Percentiles rank a stretch among this genome's conserved stretches.
Conservation (phyloP, 2,888 invertebrate genomes). For the Eupithecia dodoneata region DNA sequence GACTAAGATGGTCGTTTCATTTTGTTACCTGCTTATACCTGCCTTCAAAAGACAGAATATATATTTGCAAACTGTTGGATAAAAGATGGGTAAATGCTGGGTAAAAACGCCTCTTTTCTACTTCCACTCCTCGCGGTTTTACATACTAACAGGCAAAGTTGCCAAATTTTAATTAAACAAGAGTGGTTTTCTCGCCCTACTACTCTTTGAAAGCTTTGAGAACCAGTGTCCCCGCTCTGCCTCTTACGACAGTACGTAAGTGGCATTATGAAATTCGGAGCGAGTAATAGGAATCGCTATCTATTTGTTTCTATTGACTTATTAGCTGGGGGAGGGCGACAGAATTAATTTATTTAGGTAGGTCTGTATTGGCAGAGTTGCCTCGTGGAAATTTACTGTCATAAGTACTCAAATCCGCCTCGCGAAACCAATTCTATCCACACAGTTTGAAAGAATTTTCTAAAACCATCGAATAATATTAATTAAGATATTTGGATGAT, state of each 20-base stretch:
- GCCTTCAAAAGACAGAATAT: too few species aligned
- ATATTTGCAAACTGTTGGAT: neutral
- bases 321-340: conserved; percentile 26
- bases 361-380: neutral
- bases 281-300: conserved; percentile 39
- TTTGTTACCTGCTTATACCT: too few species aligned
- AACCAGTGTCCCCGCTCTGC: conserved; percentile 32
- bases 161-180: neutral
- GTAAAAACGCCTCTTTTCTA: neutral
- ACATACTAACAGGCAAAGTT: neutral
- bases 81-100: neutral
- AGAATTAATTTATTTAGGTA: conserved; percentile 2
- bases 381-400: too few species aligned
- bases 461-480: too few species aligned
- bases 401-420: too few species aligned
- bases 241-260: conserved; percentile 41
- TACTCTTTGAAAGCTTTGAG: conserved; percentile 38
- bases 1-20: too few species aligned
- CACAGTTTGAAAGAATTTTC: too few species aligned
- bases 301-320: conserved; percentile 34
- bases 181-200: neutral
- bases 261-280: conserved; percentile 51
- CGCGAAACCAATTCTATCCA: too few species aligned
- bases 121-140: neutral
- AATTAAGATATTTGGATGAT: too few species aligned